Conservation (phyloP, 1,140 invertebrate species). For the Melitaea cinxia region DNA sequence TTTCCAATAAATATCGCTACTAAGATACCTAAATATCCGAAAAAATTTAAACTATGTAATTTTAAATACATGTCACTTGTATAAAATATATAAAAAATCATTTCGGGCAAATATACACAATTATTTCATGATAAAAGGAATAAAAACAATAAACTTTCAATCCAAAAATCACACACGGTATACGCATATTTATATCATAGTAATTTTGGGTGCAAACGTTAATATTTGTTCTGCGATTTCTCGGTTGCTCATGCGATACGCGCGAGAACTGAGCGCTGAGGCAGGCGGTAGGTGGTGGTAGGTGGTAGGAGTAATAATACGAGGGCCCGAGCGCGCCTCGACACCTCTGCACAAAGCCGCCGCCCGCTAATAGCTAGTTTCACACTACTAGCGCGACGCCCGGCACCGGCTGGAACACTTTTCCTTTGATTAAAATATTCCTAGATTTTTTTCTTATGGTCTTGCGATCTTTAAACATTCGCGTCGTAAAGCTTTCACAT, state of each 20-base stretch:
- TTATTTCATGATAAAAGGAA: too few species aligned
- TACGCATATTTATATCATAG: neutral
- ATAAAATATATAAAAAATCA: neutral
- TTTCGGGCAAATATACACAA: too few species aligned
- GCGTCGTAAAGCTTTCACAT: too few species aligned
- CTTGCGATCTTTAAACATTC: too few species aligned
- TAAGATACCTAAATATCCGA: too few species aligned
- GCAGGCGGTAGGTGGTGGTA: conserved; percentile 6
- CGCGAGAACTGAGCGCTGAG: too few species aligned
- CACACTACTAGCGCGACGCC: conserved; percentile 44
- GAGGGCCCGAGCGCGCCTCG: conserved; percentile 44
- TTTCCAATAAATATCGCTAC: too few species aligned
- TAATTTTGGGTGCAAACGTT: conserved; percentile 5
- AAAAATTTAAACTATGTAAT: too few species aligned
- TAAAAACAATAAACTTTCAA: neutral
- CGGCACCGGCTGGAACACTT: conserved; percentile 28
- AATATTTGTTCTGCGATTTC: conserved; percentile 19
- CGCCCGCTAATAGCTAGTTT: conserved; percentile 68
- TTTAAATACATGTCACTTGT: too few species aligned
- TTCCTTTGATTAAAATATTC: neutral
- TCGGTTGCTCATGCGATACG: conserved; percentile 18
- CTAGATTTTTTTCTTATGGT: neutral
- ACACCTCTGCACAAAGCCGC: conserved; percentile 72
- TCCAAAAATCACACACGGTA: neutral
- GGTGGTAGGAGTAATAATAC: conserved; percentile 33